Base-by-base conservation (phyloP, 2,888 invertebrate species). In the Heliconius charithonia region DNA sequence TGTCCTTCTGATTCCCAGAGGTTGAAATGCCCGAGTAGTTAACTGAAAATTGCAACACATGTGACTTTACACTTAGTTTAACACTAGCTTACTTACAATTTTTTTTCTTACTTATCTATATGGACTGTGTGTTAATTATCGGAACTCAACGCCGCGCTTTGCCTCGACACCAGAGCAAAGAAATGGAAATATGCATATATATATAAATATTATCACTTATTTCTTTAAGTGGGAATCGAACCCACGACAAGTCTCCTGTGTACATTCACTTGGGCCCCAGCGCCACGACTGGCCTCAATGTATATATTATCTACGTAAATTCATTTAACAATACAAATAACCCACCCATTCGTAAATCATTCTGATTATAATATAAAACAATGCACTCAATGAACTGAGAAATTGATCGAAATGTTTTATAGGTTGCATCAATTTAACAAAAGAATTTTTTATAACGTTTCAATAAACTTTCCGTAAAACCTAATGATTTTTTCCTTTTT, bases 321-420 rank as follows among this genome's bases (percentile, higher is more conserved):
- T 72, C 62, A 63, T 37, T 63, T 9, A 63, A 41, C 62, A 66
- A 41, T 76, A 67, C 45, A 76, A 76, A 73, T 72, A 72, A 72
- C 37, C 37, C n/a, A 37, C 32, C 22, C 32, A 13, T 25, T 59
- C 56, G 59, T 59, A 72, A 72, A 59, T 72, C 72, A 59, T 16
- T 59, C 72, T 72, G 72, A 72, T 72, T 72, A 72, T 79, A 79
- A 79, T 79, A 77, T 56, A 77, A 56, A 77, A 79, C 79, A 79
- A 79, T 77, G 74, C 29, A 67, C 32, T 72, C 77, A 77, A 69
- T 77, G 77, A 79, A 74, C 79, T 79, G 79, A 77, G 51, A 79
- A 79, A 79, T 79, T 79, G 69, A 72, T 79, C 74, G 72, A 79
- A 79, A 74, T 79, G 70, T 73, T 79, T 79, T 77, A 77, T 79